Conservation (phyloP, 2,113 vertebrate species). For the Python bivittatus region DNA sequence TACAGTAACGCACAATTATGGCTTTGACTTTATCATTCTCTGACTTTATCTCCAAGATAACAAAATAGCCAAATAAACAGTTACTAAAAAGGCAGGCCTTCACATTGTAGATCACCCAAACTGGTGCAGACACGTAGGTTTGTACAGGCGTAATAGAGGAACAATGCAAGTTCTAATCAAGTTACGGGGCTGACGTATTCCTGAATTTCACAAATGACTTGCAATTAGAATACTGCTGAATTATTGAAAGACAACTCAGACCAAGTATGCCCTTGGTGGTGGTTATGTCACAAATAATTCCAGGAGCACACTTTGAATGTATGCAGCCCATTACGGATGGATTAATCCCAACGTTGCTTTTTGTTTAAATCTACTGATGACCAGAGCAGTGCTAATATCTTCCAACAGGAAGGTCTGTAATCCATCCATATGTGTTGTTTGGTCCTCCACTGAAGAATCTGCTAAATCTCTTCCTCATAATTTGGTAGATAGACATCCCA, state of each 20-base stretch:
- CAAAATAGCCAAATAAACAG: neutral
- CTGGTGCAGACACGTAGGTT: neutral
- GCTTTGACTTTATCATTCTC: neutral
- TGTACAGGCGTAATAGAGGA: neutral
- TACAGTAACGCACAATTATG: neutral
- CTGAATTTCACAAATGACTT: neutral
- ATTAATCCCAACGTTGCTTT: neutral
- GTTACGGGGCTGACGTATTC: neutral
- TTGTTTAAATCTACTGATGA: too few species aligned
- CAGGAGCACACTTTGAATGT: neutral
- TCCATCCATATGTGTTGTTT: too few species aligned
- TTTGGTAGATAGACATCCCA: too few species aligned
- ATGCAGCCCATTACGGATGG: neutral
- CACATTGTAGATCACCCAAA: neutral
- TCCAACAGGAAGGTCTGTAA: too few species aligned
- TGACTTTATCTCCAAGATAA: neutral
- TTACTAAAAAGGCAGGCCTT: constrained; percentile 1
- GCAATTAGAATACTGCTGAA: neutral
- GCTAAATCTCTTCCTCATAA: too few species aligned
- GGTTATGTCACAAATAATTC: neutral
- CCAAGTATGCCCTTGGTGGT: neutral
- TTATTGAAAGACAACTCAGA: neutral
- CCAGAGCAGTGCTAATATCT: too few species aligned
- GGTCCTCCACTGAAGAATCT: too few species aligned
- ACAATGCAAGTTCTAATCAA: neutral